phyloP scores from a whole-genome alignment of 2,113 vertebrate genomes.

The Dasypus novemcinctus region DNA sequence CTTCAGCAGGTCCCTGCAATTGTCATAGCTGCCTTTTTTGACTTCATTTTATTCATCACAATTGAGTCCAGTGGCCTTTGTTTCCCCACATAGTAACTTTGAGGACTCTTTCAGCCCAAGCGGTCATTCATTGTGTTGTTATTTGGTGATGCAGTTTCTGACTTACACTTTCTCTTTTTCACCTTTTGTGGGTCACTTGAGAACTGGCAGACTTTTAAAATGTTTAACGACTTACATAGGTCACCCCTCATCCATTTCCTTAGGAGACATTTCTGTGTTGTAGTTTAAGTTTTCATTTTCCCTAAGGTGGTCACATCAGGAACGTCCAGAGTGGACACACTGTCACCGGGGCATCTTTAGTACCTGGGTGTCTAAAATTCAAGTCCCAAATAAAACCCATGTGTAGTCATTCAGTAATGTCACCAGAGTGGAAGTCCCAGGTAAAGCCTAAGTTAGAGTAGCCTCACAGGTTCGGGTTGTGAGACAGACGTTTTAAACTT shows the following conservation, averaged over 20 bases:
- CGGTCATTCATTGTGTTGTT: background rate
- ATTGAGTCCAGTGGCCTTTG: background rate
- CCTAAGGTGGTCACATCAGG: background rate
- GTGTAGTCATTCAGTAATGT: background rate
- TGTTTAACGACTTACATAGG: background rate
- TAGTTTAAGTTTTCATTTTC: background rate
- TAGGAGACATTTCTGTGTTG: background rate
- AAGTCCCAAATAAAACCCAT: background rate
- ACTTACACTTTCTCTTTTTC: background rate
- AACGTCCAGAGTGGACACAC: background rate
- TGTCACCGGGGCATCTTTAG: background rate
- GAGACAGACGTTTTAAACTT: background rate
- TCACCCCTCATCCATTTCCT: background rate
- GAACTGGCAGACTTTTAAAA: background rate
- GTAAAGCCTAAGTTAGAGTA: background rate
- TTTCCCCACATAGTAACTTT: background rate
- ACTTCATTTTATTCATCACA: background rate
- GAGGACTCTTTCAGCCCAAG: background rate
- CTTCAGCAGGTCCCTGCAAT: background rate
- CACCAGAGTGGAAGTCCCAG: background rate
- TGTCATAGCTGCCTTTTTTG: background rate
- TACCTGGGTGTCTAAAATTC: conserved; percentile 2
- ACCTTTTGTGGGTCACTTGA: background rate
- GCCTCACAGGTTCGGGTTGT: background rate
- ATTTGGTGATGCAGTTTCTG: background rate